These are phyloP conservation scores for Dinothrombium tinctorium DNA, from an alignment of 1,140 invertebrate species.

Conservation along the genomic window DNA sequence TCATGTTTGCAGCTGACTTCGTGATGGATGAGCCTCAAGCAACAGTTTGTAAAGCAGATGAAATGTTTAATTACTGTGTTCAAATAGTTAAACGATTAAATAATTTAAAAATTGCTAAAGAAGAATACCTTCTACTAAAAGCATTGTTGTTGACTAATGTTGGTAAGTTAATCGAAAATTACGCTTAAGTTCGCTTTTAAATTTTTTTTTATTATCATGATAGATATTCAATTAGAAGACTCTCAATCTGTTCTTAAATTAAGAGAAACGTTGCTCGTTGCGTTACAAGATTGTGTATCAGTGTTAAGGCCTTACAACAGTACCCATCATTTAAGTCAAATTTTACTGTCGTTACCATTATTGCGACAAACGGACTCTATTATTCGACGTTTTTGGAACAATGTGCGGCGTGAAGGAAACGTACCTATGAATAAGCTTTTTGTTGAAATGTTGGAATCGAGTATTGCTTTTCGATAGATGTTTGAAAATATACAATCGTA, in stretches of 20 bases:
- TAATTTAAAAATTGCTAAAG: conserved; percentile 47
- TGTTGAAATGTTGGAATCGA: conserved; percentile 77
- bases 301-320: conserved; percentile 30
- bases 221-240: conserved; percentile 67
- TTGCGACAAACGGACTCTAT: conserved; percentile 66
- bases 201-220: conserved; percentile 7
- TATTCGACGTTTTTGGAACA: conserved; percentile 67
- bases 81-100: conserved; percentile 68
- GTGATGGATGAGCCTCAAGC: conserved; percentile 57
- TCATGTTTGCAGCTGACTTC: conserved; percentile 21
- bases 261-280: conserved; percentile 56
- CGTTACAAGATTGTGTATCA: conserved; percentile 59
- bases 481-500: no score
- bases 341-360: conserved; percentile 64
- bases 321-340: conserved; percentile 36
- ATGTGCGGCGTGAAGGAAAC: conserved; percentile 57
- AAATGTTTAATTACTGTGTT: conserved; percentile 53
- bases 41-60: conserved; percentile 48
- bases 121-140: conserved; percentile 79
- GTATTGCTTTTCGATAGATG: no score
- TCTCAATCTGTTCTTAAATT: conserved; percentile 55
- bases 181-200: conserved; percentile 4
- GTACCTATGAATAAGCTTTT: conserved; percentile 91
- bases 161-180: conserved; percentile 18
- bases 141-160: conserved; percentile 67